Conservation (phyloP, 1,140 invertebrate genomes). For the Streblospio benedicti region DNA sequence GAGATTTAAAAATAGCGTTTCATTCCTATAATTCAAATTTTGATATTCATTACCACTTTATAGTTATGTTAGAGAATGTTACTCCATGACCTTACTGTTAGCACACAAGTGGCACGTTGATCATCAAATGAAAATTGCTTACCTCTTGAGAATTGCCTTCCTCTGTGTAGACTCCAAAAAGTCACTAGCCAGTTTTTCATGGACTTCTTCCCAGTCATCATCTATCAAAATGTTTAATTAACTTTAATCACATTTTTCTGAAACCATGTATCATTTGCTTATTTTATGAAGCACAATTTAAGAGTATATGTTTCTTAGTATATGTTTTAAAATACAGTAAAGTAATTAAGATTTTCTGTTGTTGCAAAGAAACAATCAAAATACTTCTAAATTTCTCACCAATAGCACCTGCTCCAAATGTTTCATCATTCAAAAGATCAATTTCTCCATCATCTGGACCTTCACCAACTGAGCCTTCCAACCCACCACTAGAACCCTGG, state of each 20-base stretch:
- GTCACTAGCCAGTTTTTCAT: conserved; percentile 60
- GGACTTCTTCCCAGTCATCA: conserved; percentile 63
- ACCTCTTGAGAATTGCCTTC: too few relatives aligned
- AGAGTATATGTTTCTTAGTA: neutral
- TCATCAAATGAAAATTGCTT: too few relatives aligned
- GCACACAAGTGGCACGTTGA: too few relatives aligned
- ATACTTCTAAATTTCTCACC: neutral
- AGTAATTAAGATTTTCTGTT: too few relatives aligned
- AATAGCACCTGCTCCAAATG: conserved; percentile 62
- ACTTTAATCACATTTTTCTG: conserved; percentile 21
- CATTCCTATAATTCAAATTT: too few relatives aligned
- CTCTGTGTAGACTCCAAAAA: too few relatives aligned
- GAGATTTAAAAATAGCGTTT: too few relatives aligned
- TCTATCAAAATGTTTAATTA: neutral
- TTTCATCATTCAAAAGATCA: conserved; percentile 82
- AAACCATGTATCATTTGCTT: conserved; percentile 24
- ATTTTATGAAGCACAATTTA: neutral
- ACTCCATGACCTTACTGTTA: too few relatives aligned
- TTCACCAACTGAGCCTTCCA: too few relatives aligned
- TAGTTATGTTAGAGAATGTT: too few relatives aligned
- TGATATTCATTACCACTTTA: too few relatives aligned
- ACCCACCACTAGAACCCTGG: too few relatives aligned
- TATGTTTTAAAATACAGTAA: neutral
- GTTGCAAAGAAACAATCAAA: neutral
- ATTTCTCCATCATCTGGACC: conserved; percentile 66